Base-by-base conservation (phyloP, 2,113 vertebrate genomes). In the Rana temporaria region DNA sequence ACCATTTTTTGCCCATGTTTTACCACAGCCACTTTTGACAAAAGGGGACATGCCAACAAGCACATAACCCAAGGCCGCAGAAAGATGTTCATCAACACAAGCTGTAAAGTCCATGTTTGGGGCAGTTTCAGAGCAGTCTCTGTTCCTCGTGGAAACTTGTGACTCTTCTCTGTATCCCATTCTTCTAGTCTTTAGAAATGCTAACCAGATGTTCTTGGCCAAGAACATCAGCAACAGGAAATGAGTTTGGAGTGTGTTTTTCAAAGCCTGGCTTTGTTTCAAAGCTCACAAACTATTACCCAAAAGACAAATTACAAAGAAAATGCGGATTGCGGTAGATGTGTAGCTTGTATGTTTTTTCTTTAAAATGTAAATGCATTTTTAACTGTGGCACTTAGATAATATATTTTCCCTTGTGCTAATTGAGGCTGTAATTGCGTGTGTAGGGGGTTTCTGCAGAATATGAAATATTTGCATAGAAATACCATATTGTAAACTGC, bases 211-310 rank as follows among this genome's bases (percentile, higher is more conserved):
- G 81, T 83, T 64, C 38, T 69, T 68, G 65, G 81, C 81, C 81
- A 76, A 83, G 72, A 68, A 76, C 81, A 83, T 76, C 73, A 83
- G 81, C 63, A 76, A 83, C 81, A 76, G 81, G 81, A 83, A 83
- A 83, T 83, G 64, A 76, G 73, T 68, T 83, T 68, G 26, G 64
- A 83, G 81, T 83, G 80, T 66, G 81, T 83, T 83, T 82, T 75
- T 82, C 57, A 66, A 55, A 82, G 80, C 66, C 64, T 83, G 81
- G 81, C 71, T 68, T 34, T 1, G 52, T 68, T 76, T 83, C 81
- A 83, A 83, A 83, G 81, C 72, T 83, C 63, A 68, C 53, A 68
- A 75, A 52, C 56, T 83, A 66, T 76, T 76, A 83, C 60, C 72
- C 81, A 52, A 68, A 76, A 83, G 72, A 76, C 63, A 48, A 68